Evolutionary conservation across 1,140 invertebrate genomes (phyloP).

Genomic region (Habropoda laboriosa): DNA sequence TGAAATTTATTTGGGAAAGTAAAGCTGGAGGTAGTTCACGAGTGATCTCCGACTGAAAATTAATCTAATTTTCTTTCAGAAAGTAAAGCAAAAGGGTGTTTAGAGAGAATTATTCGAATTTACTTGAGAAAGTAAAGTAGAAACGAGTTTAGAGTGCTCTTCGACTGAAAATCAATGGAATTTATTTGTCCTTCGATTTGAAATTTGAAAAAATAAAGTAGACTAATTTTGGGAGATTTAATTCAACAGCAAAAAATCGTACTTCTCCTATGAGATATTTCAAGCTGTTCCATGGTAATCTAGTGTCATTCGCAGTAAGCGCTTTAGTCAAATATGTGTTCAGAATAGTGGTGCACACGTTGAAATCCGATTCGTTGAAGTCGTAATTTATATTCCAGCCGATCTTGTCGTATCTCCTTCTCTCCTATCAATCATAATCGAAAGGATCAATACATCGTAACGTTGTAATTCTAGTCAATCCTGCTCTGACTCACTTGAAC

Average conservation of each 20-base stretch:
- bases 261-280: constrained; percentile 96
- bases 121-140: no score
- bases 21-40: no score
- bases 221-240: no score
- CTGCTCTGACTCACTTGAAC: constrained; percentile 85
- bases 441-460: background rate
- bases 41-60: no score
- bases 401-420: constrained; percentile 95
- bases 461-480: background rate
- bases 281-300: constrained; percentile 92
- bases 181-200: no score
- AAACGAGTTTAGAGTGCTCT: no score
- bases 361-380: constrained; percentile 96
- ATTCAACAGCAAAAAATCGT: constrained; percentile 63
- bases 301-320: constrained; percentile 82
- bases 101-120: no score
- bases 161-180: no score
- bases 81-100: no score
- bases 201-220: no score
- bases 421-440: constrained; percentile 83
- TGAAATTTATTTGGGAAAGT: no score
- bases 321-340: constrained; percentile 91
- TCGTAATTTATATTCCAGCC: constrained; percentile 97
- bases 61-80: no score
- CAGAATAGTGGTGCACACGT: constrained; percentile 91